Evolutionary conservation across 2,888 invertebrate genomes (phyloP).

Genomic region (Andrena marginata): DNA sequence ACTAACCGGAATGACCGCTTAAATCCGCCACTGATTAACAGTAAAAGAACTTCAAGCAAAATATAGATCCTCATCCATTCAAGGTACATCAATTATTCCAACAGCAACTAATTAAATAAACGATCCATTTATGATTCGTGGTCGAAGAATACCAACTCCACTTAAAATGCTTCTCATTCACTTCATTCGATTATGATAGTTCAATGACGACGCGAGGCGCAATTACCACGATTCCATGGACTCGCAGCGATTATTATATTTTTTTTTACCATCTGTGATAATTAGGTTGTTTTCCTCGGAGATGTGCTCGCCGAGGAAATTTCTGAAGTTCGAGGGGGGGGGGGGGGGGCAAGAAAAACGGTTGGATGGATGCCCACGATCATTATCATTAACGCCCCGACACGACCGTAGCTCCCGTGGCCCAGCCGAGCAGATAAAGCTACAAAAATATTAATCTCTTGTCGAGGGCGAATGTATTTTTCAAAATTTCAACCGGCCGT

Average conservation of each 20-base stretch:
- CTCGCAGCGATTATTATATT: conserved; percentile 17
- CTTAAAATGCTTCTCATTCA: neutral
- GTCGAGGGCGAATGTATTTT: conserved; percentile 83
- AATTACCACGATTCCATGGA: neutral
- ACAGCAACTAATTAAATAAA: too few relatives aligned
- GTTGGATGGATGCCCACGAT: conserved; percentile 65
- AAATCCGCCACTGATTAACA: too few relatives aligned
- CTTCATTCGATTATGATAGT: neutral
- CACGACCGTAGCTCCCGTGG: conserved; percentile 38
- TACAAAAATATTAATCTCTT: conserved; percentile 83
- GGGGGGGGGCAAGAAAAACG: conserved; percentile 48
- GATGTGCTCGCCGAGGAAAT: conserved; percentile 13
- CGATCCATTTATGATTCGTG: too few relatives aligned
- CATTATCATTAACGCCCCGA: conserved; percentile 77
- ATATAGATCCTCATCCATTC: too few relatives aligned
- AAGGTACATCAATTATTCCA: too few relatives aligned
- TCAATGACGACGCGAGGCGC: neutral
- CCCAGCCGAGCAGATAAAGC: conserved; percentile 75
- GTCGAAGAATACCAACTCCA: neutral
- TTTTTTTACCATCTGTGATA: conserved; percentile 12
- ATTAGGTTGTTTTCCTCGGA: conserved; percentile 47
- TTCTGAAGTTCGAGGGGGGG: conserved; percentile 4
- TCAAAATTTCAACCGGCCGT: conserved; percentile 82
- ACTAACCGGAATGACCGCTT: too few relatives aligned
- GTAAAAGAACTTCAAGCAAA: too few relatives aligned